These are phyloP conservation scores for Melanerpes aurifrons DNA, from an alignment of 2,113 vertebrate species.

Conservation along the genomic window DNA sequence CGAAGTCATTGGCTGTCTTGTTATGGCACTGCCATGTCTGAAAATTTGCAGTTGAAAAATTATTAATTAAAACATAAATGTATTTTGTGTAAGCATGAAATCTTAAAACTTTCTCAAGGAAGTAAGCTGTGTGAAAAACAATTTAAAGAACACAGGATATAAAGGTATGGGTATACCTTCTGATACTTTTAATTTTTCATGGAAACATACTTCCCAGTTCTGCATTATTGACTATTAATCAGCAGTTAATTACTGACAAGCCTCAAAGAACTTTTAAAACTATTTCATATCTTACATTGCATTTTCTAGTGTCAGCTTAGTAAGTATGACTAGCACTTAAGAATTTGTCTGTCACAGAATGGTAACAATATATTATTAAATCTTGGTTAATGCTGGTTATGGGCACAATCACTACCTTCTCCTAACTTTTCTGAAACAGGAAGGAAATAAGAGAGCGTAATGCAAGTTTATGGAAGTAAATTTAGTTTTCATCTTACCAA, in stretches of 20 bases:
- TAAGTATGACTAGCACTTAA: neutral
- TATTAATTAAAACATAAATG: neutral
- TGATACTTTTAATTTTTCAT: neutral
- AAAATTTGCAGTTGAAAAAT: slow-evolving; percentile 44
- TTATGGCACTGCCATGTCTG: slow-evolving; percentile 97
- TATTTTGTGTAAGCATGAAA: neutral
- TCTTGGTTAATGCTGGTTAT: neutral
- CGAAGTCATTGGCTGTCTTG: slow-evolving; percentile 96
- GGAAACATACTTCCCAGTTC: neutral
- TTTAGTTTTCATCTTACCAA: slow-evolving; percentile 80
- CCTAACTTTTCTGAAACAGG: neutral
- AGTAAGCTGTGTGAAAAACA: neutral
- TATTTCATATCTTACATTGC: neutral
- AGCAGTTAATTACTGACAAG: neutral
- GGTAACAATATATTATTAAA: neutral
- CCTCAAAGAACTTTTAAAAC: neutral
- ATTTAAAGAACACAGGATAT: neutral
- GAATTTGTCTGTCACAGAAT: neutral
- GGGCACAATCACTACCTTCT: neutral
- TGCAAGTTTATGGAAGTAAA: neutral
- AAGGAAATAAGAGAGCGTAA: neutral
- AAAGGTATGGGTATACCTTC: neutral
- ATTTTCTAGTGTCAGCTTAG: neutral
- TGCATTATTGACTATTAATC: accelerated
- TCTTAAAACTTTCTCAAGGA: neutral